Evolutionary conservation across 2,797 vertebrate species (phyloP).

Genomic region (Enteromius mattozi): DNA sequence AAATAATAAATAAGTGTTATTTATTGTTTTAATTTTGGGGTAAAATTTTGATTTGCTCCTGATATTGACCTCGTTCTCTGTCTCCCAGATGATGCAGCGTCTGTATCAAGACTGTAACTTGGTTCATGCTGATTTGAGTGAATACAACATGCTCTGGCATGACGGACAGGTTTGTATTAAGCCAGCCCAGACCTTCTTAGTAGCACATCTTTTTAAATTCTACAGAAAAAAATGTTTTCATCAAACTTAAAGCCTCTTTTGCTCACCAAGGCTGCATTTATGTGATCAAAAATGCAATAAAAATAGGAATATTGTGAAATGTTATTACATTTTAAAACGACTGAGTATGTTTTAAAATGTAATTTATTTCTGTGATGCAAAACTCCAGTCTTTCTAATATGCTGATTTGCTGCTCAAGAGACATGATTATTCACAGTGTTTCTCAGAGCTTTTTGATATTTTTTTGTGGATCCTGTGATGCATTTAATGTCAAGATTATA

Average conservation of each 20-base stretch:
- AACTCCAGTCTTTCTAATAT: background rate
- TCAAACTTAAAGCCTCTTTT: background rate
- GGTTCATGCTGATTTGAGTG: constrained; percentile 95
- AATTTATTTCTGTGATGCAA: background rate
- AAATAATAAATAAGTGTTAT: background rate
- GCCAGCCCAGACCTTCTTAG: background rate
- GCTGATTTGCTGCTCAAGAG: background rate
- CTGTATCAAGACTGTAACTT: constrained; percentile 89
- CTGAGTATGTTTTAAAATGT: background rate
- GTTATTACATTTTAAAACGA: background rate
- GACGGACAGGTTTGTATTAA: constrained; percentile 82
- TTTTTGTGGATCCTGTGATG: background rate
- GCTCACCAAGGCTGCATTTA: background rate
- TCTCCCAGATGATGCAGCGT: constrained; percentile 89
- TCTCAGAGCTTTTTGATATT: background rate
- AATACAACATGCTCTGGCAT: constrained; percentile 98
- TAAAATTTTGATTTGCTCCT: background rate
- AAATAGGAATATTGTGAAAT: background rate
- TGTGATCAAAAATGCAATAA: background rate
- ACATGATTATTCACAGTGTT: background rate
- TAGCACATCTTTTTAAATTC: background rate
- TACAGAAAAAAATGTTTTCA: background rate
- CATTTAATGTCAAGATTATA: background rate
- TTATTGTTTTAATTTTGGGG: background rate
- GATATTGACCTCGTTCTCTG: constrained; percentile 13